These are phyloP conservation scores for Strigops habroptila DNA, from an alignment of 2,113 vertebrate species.

Conservation along the genomic window DNA sequence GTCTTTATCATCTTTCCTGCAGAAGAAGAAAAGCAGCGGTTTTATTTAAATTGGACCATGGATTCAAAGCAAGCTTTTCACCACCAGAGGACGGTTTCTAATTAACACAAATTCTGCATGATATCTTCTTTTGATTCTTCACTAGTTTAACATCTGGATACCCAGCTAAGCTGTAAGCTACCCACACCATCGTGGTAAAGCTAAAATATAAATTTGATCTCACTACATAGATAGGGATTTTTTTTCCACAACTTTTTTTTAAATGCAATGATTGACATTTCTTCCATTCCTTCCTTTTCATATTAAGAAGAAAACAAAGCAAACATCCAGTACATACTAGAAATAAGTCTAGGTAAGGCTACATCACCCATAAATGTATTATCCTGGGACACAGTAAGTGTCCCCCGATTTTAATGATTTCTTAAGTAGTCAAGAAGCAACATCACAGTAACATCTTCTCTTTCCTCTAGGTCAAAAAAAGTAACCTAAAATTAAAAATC, in stretches of 20 bases:
- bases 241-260: neutral
- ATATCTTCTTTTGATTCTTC: neutral
- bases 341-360: neutral
- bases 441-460: neutral
- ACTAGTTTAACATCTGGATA: neutral
- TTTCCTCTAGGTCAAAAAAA: neutral
- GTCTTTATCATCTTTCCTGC: slow-evolving; percentile 99
- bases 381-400: neutral
- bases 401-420: neutral
- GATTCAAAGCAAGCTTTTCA: slow-evolving; percentile 3
- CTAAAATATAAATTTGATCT: neutral
- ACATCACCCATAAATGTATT: neutral
- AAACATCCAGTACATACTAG: neutral
- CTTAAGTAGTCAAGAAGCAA: neutral
- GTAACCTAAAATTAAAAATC: neutral
- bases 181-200: neutral
- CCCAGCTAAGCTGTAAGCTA: neutral
- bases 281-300: neutral
- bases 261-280: neutral
- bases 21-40: slow-evolving; percentile 66
- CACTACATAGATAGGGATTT: neutral
- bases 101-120: neutral
- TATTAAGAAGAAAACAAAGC: neutral
- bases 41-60: neutral
- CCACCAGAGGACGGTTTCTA: neutral